Conservation (phyloP, 2,797 vertebrate species). For the Hafferia zeledoni region DNA sequence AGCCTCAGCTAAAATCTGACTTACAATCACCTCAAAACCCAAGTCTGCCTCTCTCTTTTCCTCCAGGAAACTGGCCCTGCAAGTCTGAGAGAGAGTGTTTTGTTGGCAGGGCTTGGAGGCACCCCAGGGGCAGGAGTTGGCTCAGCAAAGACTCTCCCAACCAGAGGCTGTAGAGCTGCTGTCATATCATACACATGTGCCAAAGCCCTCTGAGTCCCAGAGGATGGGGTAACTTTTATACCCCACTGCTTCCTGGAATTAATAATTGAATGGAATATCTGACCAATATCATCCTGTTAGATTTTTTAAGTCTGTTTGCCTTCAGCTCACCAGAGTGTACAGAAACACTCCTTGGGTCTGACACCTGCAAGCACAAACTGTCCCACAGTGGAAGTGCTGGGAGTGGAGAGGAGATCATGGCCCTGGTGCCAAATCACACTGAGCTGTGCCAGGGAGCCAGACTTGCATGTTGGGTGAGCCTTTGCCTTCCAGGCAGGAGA, state of each 20-base stretch:
- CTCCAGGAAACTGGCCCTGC: neutral
- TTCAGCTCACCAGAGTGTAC: neutral
- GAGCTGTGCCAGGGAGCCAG: neutral
- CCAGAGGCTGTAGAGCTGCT: neutral
- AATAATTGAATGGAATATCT: neutral
- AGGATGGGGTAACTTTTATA: neutral
- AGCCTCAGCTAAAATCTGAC: neutral
- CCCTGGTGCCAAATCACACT: neutral
- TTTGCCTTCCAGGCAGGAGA: neutral
- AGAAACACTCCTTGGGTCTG: neutral
- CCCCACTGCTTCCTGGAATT: neutral
- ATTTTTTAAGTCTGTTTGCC: neutral
- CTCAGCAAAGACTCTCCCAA: fast-evolving
- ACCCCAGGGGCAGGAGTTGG: fast-evolving
- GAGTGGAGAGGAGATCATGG: neutral
- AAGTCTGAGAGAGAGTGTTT: fast-evolving
- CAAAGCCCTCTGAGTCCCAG: neutral
- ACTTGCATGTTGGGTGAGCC: neutral
- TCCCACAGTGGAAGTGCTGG: neutral
- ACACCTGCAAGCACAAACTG: neutral
- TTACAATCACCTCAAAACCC: neutral
- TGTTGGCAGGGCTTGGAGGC: fast-evolving
- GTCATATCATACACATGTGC: neutral
- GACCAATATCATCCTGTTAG: neutral
- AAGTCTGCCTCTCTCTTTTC: neutral